Conservation (phyloP, 2,113 vertebrate species). For the Cyphomyrus plagiostoma region DNA sequence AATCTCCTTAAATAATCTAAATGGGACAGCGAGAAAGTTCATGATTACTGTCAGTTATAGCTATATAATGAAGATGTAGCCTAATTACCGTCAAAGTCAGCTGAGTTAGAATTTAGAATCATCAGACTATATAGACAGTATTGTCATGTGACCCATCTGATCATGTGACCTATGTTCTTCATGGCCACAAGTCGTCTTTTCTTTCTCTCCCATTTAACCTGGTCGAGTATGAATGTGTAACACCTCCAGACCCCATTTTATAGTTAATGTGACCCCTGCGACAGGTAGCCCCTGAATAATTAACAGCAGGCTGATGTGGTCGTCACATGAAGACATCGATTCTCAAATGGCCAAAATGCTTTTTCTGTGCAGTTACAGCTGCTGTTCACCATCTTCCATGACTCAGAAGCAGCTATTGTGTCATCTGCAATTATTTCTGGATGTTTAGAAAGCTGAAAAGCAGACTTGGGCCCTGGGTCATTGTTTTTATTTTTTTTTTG, state of each 20-base stretch:
- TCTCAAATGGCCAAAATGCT: neutral
- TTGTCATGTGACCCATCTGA: neutral
- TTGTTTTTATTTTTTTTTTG: neutral
- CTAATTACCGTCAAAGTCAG: neutral
- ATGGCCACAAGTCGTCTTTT: neutral
- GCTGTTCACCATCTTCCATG: neutral
- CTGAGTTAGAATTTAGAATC: neutral
- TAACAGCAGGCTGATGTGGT: neutral
- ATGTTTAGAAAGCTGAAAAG: neutral
- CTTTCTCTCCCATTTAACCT: neutral
- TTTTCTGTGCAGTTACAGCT: neutral
- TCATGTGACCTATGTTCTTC: neutral
- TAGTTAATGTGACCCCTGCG: neutral
- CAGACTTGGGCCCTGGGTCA: neutral
- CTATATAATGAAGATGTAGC: neutral
- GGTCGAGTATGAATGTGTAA: neutral
- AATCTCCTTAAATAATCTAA: neutral
- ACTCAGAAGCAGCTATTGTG: neutral
- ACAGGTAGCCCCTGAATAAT: neutral
- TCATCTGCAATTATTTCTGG: neutral
- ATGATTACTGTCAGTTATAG: neutral
- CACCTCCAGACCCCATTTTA: neutral
- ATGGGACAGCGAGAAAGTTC: neutral
- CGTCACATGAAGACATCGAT: neutral
- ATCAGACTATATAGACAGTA: neutral